Percentiles rank a stretch among this genome's conserved stretches.
phyloP scores from a whole-genome alignment of 2,113 vertebrate species.

The Crocuta crocuta region DNA sequence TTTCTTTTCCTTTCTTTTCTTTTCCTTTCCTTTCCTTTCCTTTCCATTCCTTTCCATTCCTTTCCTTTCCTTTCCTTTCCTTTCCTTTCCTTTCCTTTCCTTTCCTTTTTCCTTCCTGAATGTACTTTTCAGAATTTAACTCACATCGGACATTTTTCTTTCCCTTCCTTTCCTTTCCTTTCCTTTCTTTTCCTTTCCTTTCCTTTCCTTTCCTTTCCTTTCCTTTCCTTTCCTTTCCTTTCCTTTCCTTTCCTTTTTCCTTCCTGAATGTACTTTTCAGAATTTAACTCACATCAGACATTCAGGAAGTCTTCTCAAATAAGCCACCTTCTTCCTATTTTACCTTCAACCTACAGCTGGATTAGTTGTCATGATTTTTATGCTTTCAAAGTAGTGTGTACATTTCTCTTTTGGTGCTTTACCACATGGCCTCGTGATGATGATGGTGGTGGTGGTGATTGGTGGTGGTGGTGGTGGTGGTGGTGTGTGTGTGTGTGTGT shows the following conservation, averaged over 20 bases:
- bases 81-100: no score
- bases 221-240: no score
- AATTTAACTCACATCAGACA: background rate
- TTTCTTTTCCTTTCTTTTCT: no score
- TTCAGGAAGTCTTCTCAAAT: background rate
- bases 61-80: no score
- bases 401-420: background rate
- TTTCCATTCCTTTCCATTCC: no score
- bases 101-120: background rate
- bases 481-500: background rate
- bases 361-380: background rate
- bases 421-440: background rate
- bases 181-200: no score
- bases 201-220: no score
- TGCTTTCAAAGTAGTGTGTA: background rate
- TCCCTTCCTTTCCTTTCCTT: no score
- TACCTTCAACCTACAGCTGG: background rate
- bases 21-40: no score
- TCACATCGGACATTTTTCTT: background rate
- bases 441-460: background rate
- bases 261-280: background rate
- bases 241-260: background rate
- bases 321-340: background rate
- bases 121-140: background rate
- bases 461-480: no score